These are phyloP conservation scores for Prionailurus bengalensis DNA, from an alignment of 2,113 vertebrate genomes.

Conservation along the genomic window DNA sequence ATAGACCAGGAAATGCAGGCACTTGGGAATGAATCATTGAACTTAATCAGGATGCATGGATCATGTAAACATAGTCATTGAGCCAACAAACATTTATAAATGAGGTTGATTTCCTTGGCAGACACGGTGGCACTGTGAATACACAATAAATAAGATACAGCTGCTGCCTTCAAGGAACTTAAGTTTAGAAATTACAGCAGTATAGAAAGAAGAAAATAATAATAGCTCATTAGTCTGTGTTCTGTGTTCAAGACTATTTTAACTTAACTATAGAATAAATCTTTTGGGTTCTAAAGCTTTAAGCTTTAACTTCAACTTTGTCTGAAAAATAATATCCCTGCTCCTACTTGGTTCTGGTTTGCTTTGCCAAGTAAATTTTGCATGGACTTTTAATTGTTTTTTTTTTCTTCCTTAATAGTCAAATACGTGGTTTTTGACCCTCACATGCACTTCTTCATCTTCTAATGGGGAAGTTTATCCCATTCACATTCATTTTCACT, in stretches of 20 bases:
- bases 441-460: not conserved
- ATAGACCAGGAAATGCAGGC: not conserved
- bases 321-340: not conserved
- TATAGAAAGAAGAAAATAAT: slow-evolving; percentile 24
- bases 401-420: not conserved
- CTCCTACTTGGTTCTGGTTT: not conserved
- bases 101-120: slow-evolving; percentile 27
- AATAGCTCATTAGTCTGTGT: not conserved
- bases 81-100: slow-evolving; percentile 11
- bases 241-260: slow-evolving; percentile 11
- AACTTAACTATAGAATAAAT: not conserved
- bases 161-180: slow-evolving; percentile 44
- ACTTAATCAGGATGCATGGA: not conserved
- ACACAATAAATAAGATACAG: slow-evolving; percentile 43
- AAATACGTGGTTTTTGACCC: not conserved
- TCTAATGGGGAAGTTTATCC: not conserved
- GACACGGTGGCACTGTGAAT: not conserved
- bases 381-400: not conserved
- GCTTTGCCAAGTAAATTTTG: slow-evolving; percentile 12
- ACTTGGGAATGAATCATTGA: not conserved
- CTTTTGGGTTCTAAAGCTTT: not conserved
- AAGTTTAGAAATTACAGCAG: not conserved
- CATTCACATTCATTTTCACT: not conserved
- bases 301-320: slow-evolving; percentile 2
- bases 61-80: slow-evolving; percentile 25